Percentiles rank a stretch among this genome's conserved stretches.
These are phyloP conservation scores for Apostichopus japonicus DNA, from an alignment of 35 echinoderm and acorn worm species.

Conservation along the genomic window DNA sequence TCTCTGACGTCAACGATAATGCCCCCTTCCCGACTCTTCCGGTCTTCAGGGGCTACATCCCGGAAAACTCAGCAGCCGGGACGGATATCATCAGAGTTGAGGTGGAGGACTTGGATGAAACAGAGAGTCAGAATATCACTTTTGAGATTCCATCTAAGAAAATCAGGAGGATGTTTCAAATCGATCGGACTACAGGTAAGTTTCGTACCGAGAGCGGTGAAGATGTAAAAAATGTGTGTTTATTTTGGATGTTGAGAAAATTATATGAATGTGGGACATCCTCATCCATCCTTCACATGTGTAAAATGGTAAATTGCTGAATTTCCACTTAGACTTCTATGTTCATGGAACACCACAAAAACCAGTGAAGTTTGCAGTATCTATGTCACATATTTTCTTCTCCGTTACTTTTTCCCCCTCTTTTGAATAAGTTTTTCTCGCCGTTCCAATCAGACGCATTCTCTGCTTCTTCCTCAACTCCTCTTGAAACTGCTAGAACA, in stretches of 20 bases:
- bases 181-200: conserved; percentile 82
- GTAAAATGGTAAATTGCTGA: no score
- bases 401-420: background rate
- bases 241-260: no score
- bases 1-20: conserved; percentile 93
- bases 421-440: background rate
- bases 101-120: conserved; percentile 69
- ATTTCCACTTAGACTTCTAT: no score
- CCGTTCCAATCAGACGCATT: background rate
- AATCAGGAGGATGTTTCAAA: conserved; percentile 67
- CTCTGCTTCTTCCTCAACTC: background rate
- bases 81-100: conserved; percentile 64
- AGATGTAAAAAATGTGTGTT: no score
- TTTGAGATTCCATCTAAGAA: conserved; percentile 64
- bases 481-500: background rate
- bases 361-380: background rate
- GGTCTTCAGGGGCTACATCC: conserved; percentile 66
- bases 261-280: no score
- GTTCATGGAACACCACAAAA: no score
- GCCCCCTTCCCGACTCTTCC: conserved; percentile 71
- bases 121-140: conserved; percentile 60
- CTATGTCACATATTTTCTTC: background rate
- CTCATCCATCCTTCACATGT: no score
- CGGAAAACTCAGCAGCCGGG: conserved; percentile 67
- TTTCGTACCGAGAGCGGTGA: background rate